A percentile compares a stretch with the other conserved stretches of the same genome.
These are phyloP conservation scores for Drosophila robusta DNA, from an alignment of 2,888 invertebrate genomes.

Conservation along the genomic window DNA sequence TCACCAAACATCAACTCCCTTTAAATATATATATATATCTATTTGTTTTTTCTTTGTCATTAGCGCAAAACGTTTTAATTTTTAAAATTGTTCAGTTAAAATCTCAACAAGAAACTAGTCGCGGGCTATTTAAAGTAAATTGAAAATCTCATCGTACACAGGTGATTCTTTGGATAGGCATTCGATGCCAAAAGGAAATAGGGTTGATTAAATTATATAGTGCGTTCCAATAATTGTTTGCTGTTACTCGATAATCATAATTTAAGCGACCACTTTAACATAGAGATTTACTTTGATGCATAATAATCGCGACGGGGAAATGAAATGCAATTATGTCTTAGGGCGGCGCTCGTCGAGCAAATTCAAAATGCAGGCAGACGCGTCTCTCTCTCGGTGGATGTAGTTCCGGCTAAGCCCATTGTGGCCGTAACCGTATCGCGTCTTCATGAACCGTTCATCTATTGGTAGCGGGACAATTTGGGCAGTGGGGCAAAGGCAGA, in stretches of 20 bases:
- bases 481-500: constrained; percentile 73
- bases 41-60: neutral
- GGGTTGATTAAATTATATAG: constrained; percentile 6
- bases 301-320: constrained; percentile 43
- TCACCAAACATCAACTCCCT: too few species aligned
- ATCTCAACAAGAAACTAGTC: constrained; percentile 40
- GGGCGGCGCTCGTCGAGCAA: constrained; percentile 29
- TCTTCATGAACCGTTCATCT: constrained; percentile 28
- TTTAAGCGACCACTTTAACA: constrained; percentile 36
- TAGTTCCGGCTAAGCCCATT: constrained; percentile 27
- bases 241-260: constrained; percentile 29
- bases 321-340: constrained; percentile 68
- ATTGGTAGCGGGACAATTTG: constrained; percentile 70
- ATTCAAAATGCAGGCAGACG: constrained; percentile 53
- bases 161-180: constrained; percentile 46
- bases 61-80: constrained; percentile 29
- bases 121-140: constrained; percentile 17
- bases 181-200: constrained; percentile 41
- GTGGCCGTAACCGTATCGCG: constrained; percentile 25
- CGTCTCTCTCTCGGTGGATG: constrained; percentile 29
- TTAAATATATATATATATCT: too few species aligned
- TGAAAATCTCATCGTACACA: constrained; percentile 32
- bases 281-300: constrained; percentile 37
- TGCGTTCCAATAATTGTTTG: constrained; percentile 19
- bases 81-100: constrained; percentile 20